These are phyloP conservation scores for Agriopis leucophaearia DNA, from an alignment of 2,888 invertebrate genomes.

Conservation along the genomic window DNA sequence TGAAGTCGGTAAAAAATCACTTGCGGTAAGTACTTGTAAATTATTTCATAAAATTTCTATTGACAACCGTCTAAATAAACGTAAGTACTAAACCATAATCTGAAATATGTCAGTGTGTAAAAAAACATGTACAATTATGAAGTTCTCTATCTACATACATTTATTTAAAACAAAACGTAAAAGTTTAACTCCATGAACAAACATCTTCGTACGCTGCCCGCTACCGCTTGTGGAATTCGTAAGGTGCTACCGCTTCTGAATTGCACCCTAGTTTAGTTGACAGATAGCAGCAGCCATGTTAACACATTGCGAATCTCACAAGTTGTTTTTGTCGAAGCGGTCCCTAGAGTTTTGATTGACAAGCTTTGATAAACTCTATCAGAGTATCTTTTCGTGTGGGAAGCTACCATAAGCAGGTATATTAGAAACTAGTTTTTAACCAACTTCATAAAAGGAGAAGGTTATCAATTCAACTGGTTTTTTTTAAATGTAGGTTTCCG, in stretches of 20 bases:
- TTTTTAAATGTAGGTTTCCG: no score
- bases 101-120: no score
- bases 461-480: no score
- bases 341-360: slow-evolving; percentile 29
- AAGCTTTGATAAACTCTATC: slow-evolving; percentile 21
- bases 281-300: slow-evolving; percentile 60
- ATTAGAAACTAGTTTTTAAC: neutral
- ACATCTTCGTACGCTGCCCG: neutral
- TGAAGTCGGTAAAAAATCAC: no score
- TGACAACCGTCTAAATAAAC: no score
- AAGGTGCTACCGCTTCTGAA: slow-evolving; percentile 19
- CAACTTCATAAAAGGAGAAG: no score
- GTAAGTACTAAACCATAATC: no score
- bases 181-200: neutral
- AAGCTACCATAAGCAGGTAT: slow-evolving; percentile 1
- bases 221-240: neutral
- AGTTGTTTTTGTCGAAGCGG: slow-evolving; percentile 42
- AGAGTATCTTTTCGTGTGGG: slow-evolving; percentile 12
- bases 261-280: slow-evolving; percentile 44
- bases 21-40: no score
- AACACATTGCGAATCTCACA: slow-evolving; percentile 61
- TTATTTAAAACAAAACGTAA: no score
- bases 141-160: no score
- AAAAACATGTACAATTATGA: no score
- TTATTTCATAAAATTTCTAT: no score